phyloP scores from a whole-genome alignment of 2,888 invertebrate genomes.

The Drosophila pseudotakahashii region DNA sequence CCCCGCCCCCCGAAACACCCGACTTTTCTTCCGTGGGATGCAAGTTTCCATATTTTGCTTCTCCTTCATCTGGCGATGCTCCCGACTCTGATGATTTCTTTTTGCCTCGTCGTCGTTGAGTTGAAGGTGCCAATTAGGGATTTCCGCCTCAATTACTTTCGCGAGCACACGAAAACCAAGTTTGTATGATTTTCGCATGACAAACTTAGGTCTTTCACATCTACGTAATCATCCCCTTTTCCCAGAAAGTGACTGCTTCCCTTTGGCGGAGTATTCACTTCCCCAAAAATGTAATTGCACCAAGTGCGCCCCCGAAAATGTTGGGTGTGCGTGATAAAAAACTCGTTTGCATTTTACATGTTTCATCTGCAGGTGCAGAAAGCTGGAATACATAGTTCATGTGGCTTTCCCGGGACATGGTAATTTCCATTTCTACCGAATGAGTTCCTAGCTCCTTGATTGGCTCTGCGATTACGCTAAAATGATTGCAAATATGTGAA shows the following conservation, averaged over 20 bases:
- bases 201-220: conserved; percentile 71
- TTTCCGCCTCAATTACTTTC: conserved; percentile 78
- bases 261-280: conserved; percentile 59
- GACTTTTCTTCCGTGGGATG: not conserved
- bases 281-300: conserved; percentile 73
- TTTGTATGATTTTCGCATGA: conserved; percentile 81
- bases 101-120: conserved; percentile 43
- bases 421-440: conserved; percentile 33
- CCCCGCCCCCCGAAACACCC: not conserved
- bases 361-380: conserved; percentile 49
- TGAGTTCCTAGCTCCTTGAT: conserved; percentile 21
- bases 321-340: conserved; percentile 63
- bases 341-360: conserved; percentile 72
- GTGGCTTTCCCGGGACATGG: conserved; percentile 37
- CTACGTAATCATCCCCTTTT: conserved; percentile 5
- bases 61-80: conserved; percentile 31
- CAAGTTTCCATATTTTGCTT: conserved; percentile 57
- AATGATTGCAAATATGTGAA: conserved; percentile 13
- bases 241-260: conserved; percentile 44
- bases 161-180: conserved; percentile 76
- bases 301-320: conserved; percentile 32
- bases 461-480: conserved; percentile 18
- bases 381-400: conserved; percentile 56
- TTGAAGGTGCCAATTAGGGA: conserved; percentile 80
- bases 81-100: conserved; percentile 60